Evolutionary conservation across 2,888 invertebrate genomes (phyloP).

Genomic region (Amiota communis): DNA sequence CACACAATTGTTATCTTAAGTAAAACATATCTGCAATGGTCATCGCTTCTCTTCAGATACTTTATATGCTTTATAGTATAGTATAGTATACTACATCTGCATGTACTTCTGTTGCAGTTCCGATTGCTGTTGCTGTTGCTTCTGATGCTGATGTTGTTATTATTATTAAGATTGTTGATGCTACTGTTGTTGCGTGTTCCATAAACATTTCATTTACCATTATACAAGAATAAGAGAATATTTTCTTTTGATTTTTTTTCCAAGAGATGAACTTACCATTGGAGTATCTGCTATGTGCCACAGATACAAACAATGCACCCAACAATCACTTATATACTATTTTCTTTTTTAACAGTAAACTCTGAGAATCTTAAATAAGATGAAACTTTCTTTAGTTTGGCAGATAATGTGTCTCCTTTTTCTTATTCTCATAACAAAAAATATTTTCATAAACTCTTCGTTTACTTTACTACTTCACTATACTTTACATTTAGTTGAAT

Average conservation of each 20-base stretch:
- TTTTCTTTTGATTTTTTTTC: constrained; percentile 47
- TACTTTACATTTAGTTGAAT: constrained; percentile 27
- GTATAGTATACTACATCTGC: too few species aligned
- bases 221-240: constrained; percentile 41
- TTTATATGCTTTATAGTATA: too few species aligned
- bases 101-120: too few species aligned
- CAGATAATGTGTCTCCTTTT: background rate
- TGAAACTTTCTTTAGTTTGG: constrained; percentile 39
- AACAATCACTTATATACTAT: background rate
- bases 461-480: background rate
- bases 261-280: too few species aligned
- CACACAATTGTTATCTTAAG: too few species aligned
- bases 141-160: constrained; percentile 27
- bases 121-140: background rate
- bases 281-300: too few species aligned
- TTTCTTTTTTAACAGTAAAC: background rate
- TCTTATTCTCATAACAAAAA: background rate
- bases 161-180: constrained; percentile 6
- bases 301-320: background rate
- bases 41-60: too few species aligned
- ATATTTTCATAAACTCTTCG: background rate
- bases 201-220: constrained; percentile 65
- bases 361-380: background rate
- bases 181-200: constrained; percentile 53
- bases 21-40: too few species aligned